phyloP scores from a whole-genome alignment of 2,113 vertebrate genomes.

The Diadophis punctatus region DNA sequence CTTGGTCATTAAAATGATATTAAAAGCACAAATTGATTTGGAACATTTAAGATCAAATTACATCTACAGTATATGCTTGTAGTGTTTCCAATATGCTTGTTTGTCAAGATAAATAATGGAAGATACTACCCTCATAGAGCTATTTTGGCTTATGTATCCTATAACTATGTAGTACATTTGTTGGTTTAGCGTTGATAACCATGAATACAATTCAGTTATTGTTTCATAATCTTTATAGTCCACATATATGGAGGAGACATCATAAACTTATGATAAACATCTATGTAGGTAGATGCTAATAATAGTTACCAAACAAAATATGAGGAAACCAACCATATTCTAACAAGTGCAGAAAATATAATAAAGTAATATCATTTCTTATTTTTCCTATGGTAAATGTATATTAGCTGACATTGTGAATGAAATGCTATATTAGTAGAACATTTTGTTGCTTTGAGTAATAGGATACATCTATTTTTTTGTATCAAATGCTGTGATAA shows the following conservation, averaged over 20 bases:
- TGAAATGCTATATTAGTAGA: slow-evolving; percentile 44
- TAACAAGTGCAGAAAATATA: neutral
- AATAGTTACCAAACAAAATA: neutral
- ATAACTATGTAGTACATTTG: neutral
- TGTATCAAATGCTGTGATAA: slow-evolving; percentile 40
- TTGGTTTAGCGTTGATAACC: neutral
- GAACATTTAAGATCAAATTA: neutral
- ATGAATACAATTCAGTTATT: neutral
- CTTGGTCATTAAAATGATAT: neutral
- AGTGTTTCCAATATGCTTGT: neutral
- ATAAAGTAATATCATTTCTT: neutral
- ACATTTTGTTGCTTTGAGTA: slow-evolving; percentile 33
- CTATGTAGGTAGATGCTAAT: neutral
- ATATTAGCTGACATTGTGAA: neutral
- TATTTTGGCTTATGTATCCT: neutral
- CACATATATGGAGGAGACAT: neutral
- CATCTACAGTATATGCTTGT: neutral
- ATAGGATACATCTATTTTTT: slow-evolving; percentile 34
- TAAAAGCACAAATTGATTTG: neutral
- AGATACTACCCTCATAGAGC: neutral
- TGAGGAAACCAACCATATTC: neutral
- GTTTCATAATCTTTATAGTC: neutral
- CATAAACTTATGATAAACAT: neutral
- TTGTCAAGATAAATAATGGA: neutral
- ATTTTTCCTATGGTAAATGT: neutral